These are phyloP conservation scores for Geophilus truncorum DNA, from an alignment of 2,888 invertebrate genomes.

Conservation along the genomic window DNA sequence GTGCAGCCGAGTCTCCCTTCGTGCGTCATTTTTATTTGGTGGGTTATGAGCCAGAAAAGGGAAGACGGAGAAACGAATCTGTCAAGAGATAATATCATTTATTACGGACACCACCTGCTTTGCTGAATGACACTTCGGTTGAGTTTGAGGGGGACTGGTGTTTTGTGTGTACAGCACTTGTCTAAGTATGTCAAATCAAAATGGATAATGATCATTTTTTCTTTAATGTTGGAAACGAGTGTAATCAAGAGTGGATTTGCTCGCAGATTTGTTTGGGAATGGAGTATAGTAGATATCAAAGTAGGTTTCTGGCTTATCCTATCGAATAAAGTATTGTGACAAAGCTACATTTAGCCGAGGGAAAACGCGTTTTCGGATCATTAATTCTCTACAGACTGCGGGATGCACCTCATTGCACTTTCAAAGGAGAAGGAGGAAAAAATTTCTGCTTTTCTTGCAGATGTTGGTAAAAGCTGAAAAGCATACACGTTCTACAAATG, in stretches of 20 bases:
- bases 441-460: neutral
- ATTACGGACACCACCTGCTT: neutral
- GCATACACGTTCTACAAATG: neutral
- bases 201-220: neutral
- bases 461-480: neutral
- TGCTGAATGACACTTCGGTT: neutral
- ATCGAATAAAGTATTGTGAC: conserved; percentile 8
- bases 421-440: neutral
- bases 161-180: neutral
- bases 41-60: neutral
- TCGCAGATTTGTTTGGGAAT: neutral
- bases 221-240: too few species aligned
- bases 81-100: conserved; percentile 5
- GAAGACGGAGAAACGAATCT: neutral
- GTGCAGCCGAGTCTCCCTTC: neutral
- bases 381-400: conserved; percentile 20
- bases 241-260: neutral
- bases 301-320: neutral
- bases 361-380: conserved; percentile 14
- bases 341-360: conserved; percentile 20
- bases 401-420: conserved; percentile 20
- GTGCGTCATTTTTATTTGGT: neutral
- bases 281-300: neutral
- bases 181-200: neutral
- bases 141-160: neutral